phyloP scores from a whole-genome alignment of 2,888 invertebrate species.

The Ophion ventricosus region DNA sequence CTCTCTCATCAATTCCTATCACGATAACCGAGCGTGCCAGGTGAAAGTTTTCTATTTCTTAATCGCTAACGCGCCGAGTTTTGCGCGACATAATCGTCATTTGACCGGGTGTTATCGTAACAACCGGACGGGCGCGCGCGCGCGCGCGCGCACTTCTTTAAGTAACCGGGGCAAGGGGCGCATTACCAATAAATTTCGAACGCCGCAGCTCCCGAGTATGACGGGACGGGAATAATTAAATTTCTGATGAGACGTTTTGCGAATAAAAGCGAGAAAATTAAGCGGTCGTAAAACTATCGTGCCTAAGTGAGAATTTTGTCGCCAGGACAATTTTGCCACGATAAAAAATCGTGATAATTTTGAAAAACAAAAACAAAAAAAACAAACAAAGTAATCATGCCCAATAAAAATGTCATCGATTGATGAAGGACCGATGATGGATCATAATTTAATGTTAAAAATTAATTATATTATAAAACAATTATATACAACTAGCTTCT shows the following conservation, averaged over 20 bases:
- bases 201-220: neutral
- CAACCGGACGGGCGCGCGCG: too few relatives aligned
- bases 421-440: too few relatives aligned
- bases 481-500: too few relatives aligned
- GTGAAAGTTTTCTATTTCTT: conserved; percentile 64
- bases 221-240: conserved; percentile 18
- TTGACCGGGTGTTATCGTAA: conserved; percentile 58
- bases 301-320: neutral
- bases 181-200: conserved; percentile 40
- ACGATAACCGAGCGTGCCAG: conserved; percentile 53
- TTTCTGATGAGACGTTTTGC: conserved; percentile 11
- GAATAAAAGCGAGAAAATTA: neutral
- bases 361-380: neutral
- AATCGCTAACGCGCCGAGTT: conserved; percentile 46
- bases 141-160: conserved; percentile 33
- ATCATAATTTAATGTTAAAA: too few relatives aligned
- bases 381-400: neutral
- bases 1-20: conserved; percentile 50
- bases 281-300: neutral
- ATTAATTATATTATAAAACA: too few relatives aligned
- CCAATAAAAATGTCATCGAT: neutral
- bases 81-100: conserved; percentile 54
- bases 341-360: neutral
- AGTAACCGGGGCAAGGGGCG: conserved; percentile 43
- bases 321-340: neutral